A percentile compares a stretch with the other conserved stretches of the same genome.
phyloP scores from a whole-genome alignment of 2,113 vertebrate species.

The Oreochromis spilurus region DNA sequence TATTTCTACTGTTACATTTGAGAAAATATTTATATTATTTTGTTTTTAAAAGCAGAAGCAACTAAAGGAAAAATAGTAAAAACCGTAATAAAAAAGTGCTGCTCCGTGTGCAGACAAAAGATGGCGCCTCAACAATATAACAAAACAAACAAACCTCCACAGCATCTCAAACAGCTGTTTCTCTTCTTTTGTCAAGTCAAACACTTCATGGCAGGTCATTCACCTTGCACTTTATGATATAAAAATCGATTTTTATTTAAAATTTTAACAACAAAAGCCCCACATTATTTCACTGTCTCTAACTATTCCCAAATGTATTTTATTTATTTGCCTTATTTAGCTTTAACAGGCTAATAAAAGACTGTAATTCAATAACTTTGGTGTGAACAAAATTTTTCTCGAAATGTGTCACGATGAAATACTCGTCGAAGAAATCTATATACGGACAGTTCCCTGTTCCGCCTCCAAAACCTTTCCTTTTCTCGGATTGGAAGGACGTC shows the following conservation, averaged over 20 bases:
- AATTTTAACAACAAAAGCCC: not conserved
- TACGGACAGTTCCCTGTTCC: not conserved
- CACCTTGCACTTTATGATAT: not conserved
- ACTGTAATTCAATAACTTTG: not conserved
- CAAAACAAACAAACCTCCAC: not conserved
- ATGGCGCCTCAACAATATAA: not conserved
- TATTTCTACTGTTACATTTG: not conserved
- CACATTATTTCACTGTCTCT: not conserved
- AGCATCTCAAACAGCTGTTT: not conserved
- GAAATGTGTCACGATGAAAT: not conserved
- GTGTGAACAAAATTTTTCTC: not conserved
- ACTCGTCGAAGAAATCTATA: not conserved
- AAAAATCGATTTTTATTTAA: not conserved
- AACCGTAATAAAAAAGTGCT: not conserved
- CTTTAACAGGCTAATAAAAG: not conserved
- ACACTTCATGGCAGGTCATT: not conserved
- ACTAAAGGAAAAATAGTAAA: not conserved
- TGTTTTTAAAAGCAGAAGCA: not conserved
- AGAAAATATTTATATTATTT: not conserved
- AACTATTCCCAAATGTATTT: not conserved
- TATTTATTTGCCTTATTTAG: not conserved
- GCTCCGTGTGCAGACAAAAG: not conserved
- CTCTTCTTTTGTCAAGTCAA: not conserved
- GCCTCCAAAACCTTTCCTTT: not conserved
- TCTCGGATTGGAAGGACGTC: slow-evolving; percentile 34